Percentiles rank a stretch among this genome's conserved stretches.
These are phyloP conservation scores for Spheniscus humboldti DNA, from an alignment of 2,797 vertebrate genomes.

Conservation along the genomic window DNA sequence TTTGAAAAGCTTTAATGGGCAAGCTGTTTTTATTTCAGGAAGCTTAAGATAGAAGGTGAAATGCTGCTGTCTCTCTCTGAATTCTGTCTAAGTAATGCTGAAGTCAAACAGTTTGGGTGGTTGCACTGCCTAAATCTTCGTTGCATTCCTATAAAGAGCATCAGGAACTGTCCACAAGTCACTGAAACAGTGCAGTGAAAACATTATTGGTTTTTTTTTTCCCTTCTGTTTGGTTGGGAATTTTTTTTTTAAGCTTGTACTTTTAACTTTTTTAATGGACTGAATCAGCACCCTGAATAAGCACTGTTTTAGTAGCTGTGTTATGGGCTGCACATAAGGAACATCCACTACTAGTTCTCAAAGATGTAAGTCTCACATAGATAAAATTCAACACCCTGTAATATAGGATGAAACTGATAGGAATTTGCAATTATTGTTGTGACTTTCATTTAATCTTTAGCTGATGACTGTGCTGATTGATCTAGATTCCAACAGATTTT, in stretches of 20 bases:
- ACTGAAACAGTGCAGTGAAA: slow-evolving; percentile 12
- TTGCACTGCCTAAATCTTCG: slow-evolving; percentile 51
- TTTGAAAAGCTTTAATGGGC: neutral
- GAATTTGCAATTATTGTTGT: slow-evolving; percentile 69
- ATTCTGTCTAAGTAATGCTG: slow-evolving; percentile 24
- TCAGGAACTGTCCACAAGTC: neutral
- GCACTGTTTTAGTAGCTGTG: slow-evolving; percentile 13
- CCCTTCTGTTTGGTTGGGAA: neutral
- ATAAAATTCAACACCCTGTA: slow-evolving; percentile 55
- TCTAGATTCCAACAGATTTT: slow-evolving; percentile 60
- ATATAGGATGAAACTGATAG: slow-evolving; percentile 53
- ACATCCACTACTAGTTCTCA: slow-evolving; percentile 25
- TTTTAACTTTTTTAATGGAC: slow-evolving; percentile 42
- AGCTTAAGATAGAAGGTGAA: slow-evolving; percentile 18
- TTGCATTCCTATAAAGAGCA: neutral
- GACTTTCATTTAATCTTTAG: slow-evolving; percentile 72
- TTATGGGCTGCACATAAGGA: slow-evolving; percentile 25
- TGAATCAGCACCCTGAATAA: slow-evolving; percentile 4
- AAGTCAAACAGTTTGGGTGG: neutral
- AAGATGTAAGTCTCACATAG: slow-evolving; percentile 2
- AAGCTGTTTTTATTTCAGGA: slow-evolving; percentile 41
- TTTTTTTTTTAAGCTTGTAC: slow-evolving; percentile 2
- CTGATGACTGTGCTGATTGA: slow-evolving; percentile 63
- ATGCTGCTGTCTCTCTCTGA: neutral
- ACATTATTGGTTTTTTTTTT: neutral